Conservation (phyloP, 2,113 vertebrate species). For the Vidua macroura region DNA sequence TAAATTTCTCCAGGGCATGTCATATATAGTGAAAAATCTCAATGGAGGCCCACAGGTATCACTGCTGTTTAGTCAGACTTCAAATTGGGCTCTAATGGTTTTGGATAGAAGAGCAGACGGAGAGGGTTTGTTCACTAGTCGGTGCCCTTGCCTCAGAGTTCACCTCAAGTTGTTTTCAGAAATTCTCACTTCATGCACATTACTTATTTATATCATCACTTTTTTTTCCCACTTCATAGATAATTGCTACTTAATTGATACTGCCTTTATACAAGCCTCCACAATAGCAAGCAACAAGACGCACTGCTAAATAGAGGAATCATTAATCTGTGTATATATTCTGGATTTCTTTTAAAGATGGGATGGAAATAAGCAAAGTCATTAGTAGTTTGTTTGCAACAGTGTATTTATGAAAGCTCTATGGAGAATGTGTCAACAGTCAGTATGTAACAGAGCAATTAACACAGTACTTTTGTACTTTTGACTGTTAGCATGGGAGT, state of each 20-base stretch:
- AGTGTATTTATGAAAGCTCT: constrained; percentile 76
- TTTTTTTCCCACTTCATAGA: constrained; percentile 70
- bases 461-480: constrained; percentile 76
- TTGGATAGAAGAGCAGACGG: constrained; percentile 52
- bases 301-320: constrained; percentile 74
- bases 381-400: constrained; percentile 83
- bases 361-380: constrained; percentile 74
- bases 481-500: constrained; percentile 75
- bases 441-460: constrained; percentile 77
- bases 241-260: constrained; percentile 81
- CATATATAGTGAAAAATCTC: constrained; percentile 54
- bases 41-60: constrained; percentile 26
- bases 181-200: constrained; percentile 68
- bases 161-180: constrained; percentile 68
- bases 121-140: constrained; percentile 70
- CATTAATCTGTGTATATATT: constrained; percentile 73
- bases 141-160: constrained; percentile 77
- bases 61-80: constrained; percentile 50
- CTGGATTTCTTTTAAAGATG: constrained; percentile 73
- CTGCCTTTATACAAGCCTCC: constrained; percentile 69
- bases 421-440: constrained; percentile 76
- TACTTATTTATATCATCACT: constrained; percentile 76
- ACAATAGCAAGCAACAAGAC: constrained; percentile 70
- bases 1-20: constrained; percentile 53
- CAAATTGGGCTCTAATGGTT: constrained; percentile 50